Percentiles rank a stretch among this genome's conserved stretches.
These are phyloP conservation scores for Encarsia formosa DNA, from an alignment of 2,888 invertebrate genomes.

Conservation along the genomic window DNA sequence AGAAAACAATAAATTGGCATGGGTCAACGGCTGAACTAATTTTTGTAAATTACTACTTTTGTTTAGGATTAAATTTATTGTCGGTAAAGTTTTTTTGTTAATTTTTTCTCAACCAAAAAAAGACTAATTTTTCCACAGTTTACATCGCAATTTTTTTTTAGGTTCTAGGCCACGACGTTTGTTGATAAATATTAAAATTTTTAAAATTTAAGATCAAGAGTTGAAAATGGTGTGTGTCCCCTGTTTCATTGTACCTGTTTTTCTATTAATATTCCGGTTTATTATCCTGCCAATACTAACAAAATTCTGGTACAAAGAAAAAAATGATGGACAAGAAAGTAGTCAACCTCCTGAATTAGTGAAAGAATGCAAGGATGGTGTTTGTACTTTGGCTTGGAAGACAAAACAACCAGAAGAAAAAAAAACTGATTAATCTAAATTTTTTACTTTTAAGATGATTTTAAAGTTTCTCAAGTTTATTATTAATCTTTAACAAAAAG, in stretches of 20 bases:
- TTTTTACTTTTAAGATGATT: not conserved
- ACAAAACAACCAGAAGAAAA: slow-evolving; percentile 29
- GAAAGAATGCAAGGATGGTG: slow-evolving; percentile 46
- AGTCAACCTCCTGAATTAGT: slow-evolving; percentile 37
- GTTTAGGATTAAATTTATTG: no score
- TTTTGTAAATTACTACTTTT: no score
- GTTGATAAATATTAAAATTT: no score
- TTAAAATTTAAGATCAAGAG: slow-evolving; percentile 19
- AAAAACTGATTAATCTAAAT: slow-evolving; percentile 28
- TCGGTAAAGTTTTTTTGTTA: no score
- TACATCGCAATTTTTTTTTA: no score
- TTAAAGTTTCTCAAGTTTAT: not conserved
- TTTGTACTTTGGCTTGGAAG: slow-evolving; percentile 44
- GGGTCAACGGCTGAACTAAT: no score
- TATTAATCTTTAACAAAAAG: not conserved
- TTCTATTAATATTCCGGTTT: slow-evolving; percentile 79
- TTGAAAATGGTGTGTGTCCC: slow-evolving; percentile 86
- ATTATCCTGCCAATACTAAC: slow-evolving; percentile 77
- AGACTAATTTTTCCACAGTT: no score
- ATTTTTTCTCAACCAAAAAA: no score
- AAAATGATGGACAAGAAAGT: slow-evolving; percentile 53
- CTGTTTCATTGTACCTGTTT: slow-evolving; percentile 78
- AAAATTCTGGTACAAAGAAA: slow-evolving; percentile 77
- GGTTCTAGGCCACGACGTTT: no score
- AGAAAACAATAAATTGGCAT: no score